Base-by-base conservation (phyloP, 2,888 invertebrate species). In the Acrobasis repandana region DNA sequence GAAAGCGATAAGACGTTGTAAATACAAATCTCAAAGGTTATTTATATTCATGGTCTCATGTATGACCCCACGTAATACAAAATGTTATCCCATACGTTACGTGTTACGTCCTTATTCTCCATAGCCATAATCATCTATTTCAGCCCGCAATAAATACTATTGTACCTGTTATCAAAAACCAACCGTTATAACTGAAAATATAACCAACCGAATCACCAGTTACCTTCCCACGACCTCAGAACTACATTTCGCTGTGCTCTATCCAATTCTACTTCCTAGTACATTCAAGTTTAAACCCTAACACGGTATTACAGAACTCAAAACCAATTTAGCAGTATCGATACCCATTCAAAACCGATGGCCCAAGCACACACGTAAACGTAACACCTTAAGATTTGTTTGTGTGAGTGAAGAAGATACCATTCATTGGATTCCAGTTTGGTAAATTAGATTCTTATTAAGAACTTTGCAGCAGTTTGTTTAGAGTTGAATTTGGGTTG, bases 251-350 rank as follows among this genome's bases (percentile, higher is more conserved):
- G 82, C 86, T 79, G 88, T 88, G 90, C 87, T 82, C 82, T 88
- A 90, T 87, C 86, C 86, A 87, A 86, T 82, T 79, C 83, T 77
- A 90, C 90, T 90, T 90, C 90, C 90, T 90, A 82, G 83, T 89
- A 64, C 79, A 77, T 49, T 60, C 70, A 51, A 83, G 78, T 72
- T 69, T 52, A 54, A 66, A 78, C 79, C 74, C 65, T 85, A 83
- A 64, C 33, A 1, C 28, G 51, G 9, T 11, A 2, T 0, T n/a
- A 67, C 74, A 85, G 65, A 78, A 71, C 65, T 66, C 65, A 78
- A 70, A 80, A 73, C 77, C 58, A 63, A 56, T 58, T 49, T 56
- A 77, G 79, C 82, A 75, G 51, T 62, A 70, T 65, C 61, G 61
- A 66, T 71, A 76, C 76, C 88, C 88, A 90, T 90, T 90, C 86